Evolutionary conservation across 2,888 invertebrate species (phyloP).

Genomic region (Aphidius colemani): DNA sequence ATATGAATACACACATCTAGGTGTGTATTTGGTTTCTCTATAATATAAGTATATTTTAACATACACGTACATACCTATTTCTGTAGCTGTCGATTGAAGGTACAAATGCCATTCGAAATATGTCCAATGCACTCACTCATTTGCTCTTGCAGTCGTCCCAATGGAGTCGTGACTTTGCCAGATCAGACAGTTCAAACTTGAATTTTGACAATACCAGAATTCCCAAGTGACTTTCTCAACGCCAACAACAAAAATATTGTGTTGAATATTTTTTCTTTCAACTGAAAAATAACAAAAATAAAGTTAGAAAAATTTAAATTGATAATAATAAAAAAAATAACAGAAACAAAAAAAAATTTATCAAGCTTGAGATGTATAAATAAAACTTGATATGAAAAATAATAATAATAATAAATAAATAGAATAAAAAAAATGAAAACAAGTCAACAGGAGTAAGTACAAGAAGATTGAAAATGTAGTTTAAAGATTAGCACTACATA

Average conservation of each 20-base stretch:
- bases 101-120: conserved; percentile 23
- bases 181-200: conserved; percentile 26
- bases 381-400: too few relatives aligned
- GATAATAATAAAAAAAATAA: neutral
- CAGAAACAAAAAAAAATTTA: neutral
- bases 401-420: neutral
- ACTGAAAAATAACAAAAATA: too few relatives aligned
- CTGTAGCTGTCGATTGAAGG: conserved; percentile 17
- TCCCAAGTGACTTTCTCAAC: neutral
- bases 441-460: neutral
- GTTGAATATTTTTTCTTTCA: neutral
- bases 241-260: too few relatives aligned
- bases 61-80: conserved; percentile 23
- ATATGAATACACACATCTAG: conserved; percentile 28
- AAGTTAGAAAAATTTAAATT: too few relatives aligned
- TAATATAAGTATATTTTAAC: too few relatives aligned
- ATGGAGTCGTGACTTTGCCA: neutral
- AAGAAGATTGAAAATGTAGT: conserved; percentile 30
- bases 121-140: conserved; percentile 11
- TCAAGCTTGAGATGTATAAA: neutral
- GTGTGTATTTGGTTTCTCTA: too few relatives aligned
- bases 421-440: neutral
- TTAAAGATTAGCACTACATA: conserved; percentile 48
- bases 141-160: neutral
- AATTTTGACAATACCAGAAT: conserved; percentile 12